Evolutionary conservation across 92 coral and sea anemone species (phyloP).

Genomic region (Micromussa lordhowensis): DNA sequence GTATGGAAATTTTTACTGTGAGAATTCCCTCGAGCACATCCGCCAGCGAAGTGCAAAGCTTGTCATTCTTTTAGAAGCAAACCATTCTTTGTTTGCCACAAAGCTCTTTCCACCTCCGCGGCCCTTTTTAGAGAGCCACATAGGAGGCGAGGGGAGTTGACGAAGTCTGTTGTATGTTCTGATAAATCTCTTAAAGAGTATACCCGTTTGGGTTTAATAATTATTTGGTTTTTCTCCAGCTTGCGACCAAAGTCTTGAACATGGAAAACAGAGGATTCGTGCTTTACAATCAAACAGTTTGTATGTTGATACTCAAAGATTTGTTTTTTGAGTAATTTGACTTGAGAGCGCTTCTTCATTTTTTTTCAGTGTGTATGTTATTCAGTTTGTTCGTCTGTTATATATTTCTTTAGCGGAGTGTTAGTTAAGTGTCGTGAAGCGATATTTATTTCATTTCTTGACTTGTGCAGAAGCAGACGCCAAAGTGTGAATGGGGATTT

Average conservation of each 20-base stretch:
- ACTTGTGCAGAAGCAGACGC: background rate
- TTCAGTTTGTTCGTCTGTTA: too few relatives aligned
- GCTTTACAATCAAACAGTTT: background rate
- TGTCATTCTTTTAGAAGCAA: background rate
- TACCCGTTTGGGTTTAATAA: background rate
- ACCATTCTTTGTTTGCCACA: background rate
- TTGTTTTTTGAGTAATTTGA: too few relatives aligned
- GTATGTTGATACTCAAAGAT: too few relatives aligned
- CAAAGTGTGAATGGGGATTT: too few relatives aligned
- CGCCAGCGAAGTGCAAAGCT: too few relatives aligned
- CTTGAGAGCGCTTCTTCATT: too few relatives aligned
- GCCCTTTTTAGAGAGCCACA: background rate
- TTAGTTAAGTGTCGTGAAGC: background rate
- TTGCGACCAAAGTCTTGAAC: background rate
- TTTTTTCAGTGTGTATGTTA: too few relatives aligned
- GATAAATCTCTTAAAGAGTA: background rate
- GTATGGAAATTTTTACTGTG: too few relatives aligned
- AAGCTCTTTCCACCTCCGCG: background rate
- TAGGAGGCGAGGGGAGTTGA: background rate
- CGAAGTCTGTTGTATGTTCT: background rate
- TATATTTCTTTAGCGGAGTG: background rate
- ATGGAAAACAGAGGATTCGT: background rate
- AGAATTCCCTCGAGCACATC: too few relatives aligned
- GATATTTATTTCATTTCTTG: background rate
- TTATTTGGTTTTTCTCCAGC: background rate